These are phyloP conservation scores for Panthera tigris DNA, from an alignment of 2,113 vertebrate species.

Conservation along the genomic window DNA sequence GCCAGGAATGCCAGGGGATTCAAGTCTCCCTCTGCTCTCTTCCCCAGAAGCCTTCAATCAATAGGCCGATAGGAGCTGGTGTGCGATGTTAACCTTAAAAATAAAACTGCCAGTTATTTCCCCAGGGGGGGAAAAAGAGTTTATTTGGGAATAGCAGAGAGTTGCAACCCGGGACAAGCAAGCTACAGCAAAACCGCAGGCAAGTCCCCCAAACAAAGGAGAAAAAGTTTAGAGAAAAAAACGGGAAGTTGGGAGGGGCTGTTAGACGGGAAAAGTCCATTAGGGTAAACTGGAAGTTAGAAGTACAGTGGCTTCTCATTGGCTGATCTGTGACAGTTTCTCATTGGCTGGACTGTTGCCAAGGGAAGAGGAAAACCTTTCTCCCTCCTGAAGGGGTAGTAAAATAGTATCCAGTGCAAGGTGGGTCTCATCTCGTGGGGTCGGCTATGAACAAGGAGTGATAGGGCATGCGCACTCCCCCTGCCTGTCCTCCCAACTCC, in stretches of 20 bases:
- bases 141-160: not conserved
- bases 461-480: not conserved
- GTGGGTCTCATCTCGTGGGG: not conserved
- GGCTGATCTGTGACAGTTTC: not conserved
- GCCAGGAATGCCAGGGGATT: not conserved
- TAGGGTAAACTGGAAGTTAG: not conserved
- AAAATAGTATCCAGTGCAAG: not conserved
- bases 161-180: not conserved
- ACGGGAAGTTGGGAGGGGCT: not conserved
- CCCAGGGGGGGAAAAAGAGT: not conserved
- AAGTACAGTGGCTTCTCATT: not conserved
- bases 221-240: not conserved
- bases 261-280: not conserved
- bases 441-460: not conserved
- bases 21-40: not conserved
- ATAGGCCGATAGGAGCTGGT: not conserved
- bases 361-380: not conserved
- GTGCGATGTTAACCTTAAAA: not conserved
- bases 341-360: not conserved
- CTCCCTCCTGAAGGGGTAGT: not conserved
- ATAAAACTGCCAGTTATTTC: not conserved
- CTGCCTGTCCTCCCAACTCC: not conserved
- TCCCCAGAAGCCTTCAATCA: not conserved
- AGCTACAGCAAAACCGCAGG: not conserved
- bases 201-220: not conserved